Evolutionary conservation across 2,797 vertebrate genomes (phyloP), one percentile per base, ranked within the genome.

Genomic region (Dromococcyx pavoninus): DNA sequence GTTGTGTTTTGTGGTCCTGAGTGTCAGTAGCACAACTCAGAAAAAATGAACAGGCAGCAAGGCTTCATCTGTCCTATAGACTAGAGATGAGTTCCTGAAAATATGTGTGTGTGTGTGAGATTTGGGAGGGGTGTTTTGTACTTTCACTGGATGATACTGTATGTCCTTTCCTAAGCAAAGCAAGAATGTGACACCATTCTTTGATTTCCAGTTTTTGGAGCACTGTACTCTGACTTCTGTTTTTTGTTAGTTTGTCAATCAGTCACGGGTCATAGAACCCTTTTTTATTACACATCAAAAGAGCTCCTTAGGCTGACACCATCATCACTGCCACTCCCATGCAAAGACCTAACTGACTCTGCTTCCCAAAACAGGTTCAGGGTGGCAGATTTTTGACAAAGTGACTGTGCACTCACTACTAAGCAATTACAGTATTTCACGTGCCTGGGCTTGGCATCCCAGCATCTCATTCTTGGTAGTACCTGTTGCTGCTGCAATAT

Each of bases 401-500:
- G 37, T 60, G 43, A 33, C 46, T 24, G 6, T 60, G 80, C 16
- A 24, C 19, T 61, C 0, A 0, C 41, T 90, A 88, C n/a, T 18
- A 84, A 86, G 56, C 25, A 71, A 82, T 33, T 56, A 75, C 14
- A 61, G 43, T 17, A 8, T 71, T 92, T 78, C 41, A 25, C 15
- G 13, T 43, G 25, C 35, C 21, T 19, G 56, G 74, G 18, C 24
- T 83, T 78, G 33, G 71, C 1, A 3, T 73, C 14, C 37, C 67
- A 91, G 30, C 17, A 66, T 23, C 60, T 62, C 10, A 2, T 64
- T 81, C 25, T 22, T n/a, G 25, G 24, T 21, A 80, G 53, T 97
- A 98, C 98, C 98, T 98, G 98, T 43, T 97, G 97, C 77, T 96
- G 97, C 35, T 97, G 97, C 7, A 69, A 76, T 10, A 72, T 56